Percentiles rank a stretch among this genome's conserved stretches.
phyloP scores from a whole-genome alignment of 2,888 invertebrate species.

The Dasysyrphus tricinctus region DNA sequence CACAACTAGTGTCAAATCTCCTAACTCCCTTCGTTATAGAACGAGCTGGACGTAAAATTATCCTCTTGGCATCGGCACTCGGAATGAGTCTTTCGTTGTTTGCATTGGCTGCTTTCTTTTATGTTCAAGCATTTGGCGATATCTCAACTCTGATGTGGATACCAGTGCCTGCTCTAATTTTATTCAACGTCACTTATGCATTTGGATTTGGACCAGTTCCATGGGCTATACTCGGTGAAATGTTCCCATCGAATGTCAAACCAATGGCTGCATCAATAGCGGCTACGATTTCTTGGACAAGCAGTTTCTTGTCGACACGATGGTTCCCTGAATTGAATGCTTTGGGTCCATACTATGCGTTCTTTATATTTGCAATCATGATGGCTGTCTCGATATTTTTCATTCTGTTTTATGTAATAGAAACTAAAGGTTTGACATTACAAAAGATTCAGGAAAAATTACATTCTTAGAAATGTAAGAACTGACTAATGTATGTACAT shows the following conservation, averaged over 20 bases:
- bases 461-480: slow-evolving; percentile 83
- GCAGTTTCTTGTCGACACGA: slow-evolving; percentile 90
- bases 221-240: slow-evolving; percentile 92
- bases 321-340: slow-evolving; percentile 86
- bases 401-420: slow-evolving; percentile 90
- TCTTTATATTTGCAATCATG: slow-evolving; percentile 89
- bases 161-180: slow-evolving; percentile 88
- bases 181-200: slow-evolving; percentile 90
- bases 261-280: slow-evolving; percentile 89
- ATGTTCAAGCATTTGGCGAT: slow-evolving; percentile 84
- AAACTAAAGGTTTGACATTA: slow-evolving; percentile 94
- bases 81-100: slow-evolving; percentile 88
- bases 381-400: slow-evolving; percentile 88
- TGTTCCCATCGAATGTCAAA: slow-evolving; percentile 91
- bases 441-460: slow-evolving; percentile 91
- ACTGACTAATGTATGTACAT: not conserved
- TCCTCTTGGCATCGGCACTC: slow-evolving; percentile 89
- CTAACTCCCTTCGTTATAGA: slow-evolving; percentile 91
- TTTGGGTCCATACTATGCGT: slow-evolving; percentile 87
- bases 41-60: slow-evolving; percentile 88
- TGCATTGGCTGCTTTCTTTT: slow-evolving; percentile 86
- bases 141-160: slow-evolving; percentile 86
- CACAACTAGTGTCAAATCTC: slow-evolving; percentile 89
- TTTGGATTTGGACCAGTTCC: slow-evolving; percentile 91
- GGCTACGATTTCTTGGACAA: slow-evolving; percentile 89